phyloP scores from a whole-genome alignment of 2,113 vertebrate species.

The Gymnarchus niloticus region DNA sequence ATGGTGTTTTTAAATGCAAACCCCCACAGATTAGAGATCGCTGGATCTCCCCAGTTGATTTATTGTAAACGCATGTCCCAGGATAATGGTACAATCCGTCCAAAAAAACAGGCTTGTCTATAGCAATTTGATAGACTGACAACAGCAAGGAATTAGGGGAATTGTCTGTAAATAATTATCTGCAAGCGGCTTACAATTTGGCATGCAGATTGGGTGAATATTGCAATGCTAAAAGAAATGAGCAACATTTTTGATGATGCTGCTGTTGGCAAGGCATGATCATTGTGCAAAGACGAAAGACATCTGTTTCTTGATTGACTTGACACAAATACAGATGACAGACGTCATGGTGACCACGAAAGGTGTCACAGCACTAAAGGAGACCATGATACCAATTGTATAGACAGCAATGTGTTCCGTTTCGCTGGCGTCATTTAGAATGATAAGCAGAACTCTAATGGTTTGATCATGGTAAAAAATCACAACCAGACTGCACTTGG shows the following conservation, averaged over 20 bases:
- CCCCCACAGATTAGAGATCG: constrained; percentile 38
- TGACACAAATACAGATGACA: background rate
- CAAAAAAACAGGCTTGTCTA: constrained; percentile 33
- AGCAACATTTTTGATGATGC: constrained; percentile 1
- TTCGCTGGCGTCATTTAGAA: background rate
- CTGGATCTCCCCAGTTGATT: constrained; percentile 38
- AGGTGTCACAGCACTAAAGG: background rate
- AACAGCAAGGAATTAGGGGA: constrained; percentile 35
- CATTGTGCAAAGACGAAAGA: background rate
- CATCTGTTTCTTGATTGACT: background rate
- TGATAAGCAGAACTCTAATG: background rate
- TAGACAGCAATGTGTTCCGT: background rate
- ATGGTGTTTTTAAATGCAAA: constrained; percentile 44
- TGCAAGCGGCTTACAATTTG: constrained; percentile 48
- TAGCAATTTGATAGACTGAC: constrained; percentile 45
- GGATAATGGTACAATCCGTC: constrained; percentile 39
- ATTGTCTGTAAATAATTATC: constrained; percentile 33
- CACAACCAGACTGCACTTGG: background rate
- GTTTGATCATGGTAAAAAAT: constrained; percentile 3
- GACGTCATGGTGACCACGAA: background rate
- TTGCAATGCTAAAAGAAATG: constrained; percentile 4
- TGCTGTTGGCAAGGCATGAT: background rate
- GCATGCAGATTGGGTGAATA: constrained; percentile 29
- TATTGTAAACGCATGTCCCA: constrained; percentile 33
- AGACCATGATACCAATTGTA: background rate